A percentile compares a stretch with the other conserved stretches of the same genome.
Conservation (phyloP, 2,113 vertebrate species). For the Echinops telfairi region DNA sequence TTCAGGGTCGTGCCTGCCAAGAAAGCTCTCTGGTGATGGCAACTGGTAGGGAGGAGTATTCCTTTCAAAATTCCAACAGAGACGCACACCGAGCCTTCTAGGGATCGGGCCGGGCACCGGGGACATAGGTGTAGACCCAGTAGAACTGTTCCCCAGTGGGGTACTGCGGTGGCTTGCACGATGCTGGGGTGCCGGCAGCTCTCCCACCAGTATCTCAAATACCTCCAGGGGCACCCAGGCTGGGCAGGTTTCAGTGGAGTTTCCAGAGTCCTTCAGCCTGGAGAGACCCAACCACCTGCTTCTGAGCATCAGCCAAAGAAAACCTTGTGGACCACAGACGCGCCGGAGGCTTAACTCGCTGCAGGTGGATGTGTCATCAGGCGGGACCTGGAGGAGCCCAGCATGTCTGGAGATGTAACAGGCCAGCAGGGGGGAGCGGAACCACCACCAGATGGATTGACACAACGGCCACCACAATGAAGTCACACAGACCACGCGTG, state of each 20-base stretch:
- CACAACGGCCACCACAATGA: not conserved
- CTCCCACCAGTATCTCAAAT: not conserved
- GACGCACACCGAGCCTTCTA: not conserved
- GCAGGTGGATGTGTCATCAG: not conserved
- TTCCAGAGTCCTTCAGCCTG: not conserved
- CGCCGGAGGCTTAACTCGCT: not conserved
- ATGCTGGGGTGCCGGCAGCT: not conserved
- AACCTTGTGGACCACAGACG: not conserved
- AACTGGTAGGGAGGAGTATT: not conserved
- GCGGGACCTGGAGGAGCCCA: no score
- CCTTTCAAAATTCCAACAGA: not conserved
- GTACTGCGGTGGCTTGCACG: not conserved
- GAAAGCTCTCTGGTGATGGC: not conserved
- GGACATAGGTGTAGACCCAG: no score
- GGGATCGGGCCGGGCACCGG: not conserved
- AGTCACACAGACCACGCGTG: not conserved
- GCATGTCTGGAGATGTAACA: no score
- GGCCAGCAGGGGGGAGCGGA: not conserved
- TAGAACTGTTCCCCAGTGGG: accelerated
- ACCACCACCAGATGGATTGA: not conserved
- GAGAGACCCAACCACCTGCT: not conserved
- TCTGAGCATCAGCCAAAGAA: not conserved
- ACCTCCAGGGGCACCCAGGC: not conserved
- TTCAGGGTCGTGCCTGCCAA: not conserved
- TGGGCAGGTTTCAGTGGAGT: not conserved